A percentile compares a stretch with the other conserved stretches of the same genome.
phyloP scores from a whole-genome alignment of 2,888 invertebrate genomes.

The Hofmannophila pseudospretella region DNA sequence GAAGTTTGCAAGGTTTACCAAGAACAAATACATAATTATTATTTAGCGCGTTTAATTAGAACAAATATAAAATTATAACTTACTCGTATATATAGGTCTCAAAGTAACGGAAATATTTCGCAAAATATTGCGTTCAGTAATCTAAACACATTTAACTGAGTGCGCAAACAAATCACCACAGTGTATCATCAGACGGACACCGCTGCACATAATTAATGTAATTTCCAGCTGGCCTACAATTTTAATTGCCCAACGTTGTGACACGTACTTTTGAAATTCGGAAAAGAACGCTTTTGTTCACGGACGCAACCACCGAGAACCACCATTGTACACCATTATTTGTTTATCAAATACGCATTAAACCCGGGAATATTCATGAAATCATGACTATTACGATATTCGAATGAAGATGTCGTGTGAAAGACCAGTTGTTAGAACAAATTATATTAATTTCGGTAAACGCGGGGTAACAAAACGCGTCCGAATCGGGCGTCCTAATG shows the following conservation, averaged over 20 bases:
- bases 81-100: no score
- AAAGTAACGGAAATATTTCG: constrained; percentile 8
- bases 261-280: constrained; percentile 71
- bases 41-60: no score
- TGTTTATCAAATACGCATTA: constrained; percentile 75
- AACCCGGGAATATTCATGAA: constrained; percentile 44
- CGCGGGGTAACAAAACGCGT: constrained; percentile 51
- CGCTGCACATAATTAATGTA: constrained; percentile 68
- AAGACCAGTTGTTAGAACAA: constrained; percentile 55
- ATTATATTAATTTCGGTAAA: constrained; percentile 66
- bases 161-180: constrained; percentile 59
- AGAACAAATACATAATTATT: no score
- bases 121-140: constrained; percentile 18
- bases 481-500: constrained; percentile 54
- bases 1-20: no score
- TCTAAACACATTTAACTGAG: constrained; percentile 42
- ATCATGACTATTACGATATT: constrained; percentile 39
- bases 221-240: constrained; percentile 74
- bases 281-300: constrained; percentile 68
- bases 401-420: constrained; percentile 73
- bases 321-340: constrained; percentile 52
- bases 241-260: constrained; percentile 73
- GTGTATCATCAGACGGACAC: constrained; percentile 59
- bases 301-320: constrained; percentile 54
- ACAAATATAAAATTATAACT: no score